Conservation (phyloP, 2,113 vertebrate genomes). For the Typhlomys cinereus region DNA sequence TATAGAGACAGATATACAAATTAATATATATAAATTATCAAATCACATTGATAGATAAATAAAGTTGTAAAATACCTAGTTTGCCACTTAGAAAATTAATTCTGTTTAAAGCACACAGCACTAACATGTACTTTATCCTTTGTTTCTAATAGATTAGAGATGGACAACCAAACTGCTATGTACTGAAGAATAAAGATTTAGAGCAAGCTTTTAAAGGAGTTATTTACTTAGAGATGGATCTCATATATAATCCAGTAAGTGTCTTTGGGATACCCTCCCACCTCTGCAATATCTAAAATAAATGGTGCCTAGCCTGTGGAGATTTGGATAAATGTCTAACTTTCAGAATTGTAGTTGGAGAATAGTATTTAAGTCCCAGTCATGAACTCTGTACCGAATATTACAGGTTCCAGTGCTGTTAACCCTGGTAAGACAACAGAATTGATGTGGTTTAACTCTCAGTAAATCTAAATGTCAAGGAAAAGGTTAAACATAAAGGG, state of each 20-base stretch:
- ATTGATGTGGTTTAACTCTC: neutral
- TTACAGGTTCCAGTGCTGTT: neutral
- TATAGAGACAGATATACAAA: neutral
- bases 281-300: neutral
- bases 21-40: neutral
- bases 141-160: conserved; percentile 89
- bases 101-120: conserved; percentile 55
- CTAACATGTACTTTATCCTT: conserved; percentile 51
- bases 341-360: neutral
- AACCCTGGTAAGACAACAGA: neutral
- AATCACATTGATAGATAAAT: neutral
- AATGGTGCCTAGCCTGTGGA: neutral
- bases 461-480: neutral
- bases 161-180: conserved; percentile 88
- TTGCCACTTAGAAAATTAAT: neutral
- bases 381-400: neutral
- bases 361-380: neutral
- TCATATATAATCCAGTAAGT: conserved; percentile 96
- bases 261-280: neutral
- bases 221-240: conserved; percentile 92
- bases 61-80: neutral
- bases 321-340: neutral
- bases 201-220: conserved; percentile 90
- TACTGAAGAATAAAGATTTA: conserved; percentile 95
- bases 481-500: neutral